These are phyloP conservation scores for Philopedon plagiatum DNA, from an alignment of 2,888 invertebrate genomes.

Conservation along the genomic window DNA sequence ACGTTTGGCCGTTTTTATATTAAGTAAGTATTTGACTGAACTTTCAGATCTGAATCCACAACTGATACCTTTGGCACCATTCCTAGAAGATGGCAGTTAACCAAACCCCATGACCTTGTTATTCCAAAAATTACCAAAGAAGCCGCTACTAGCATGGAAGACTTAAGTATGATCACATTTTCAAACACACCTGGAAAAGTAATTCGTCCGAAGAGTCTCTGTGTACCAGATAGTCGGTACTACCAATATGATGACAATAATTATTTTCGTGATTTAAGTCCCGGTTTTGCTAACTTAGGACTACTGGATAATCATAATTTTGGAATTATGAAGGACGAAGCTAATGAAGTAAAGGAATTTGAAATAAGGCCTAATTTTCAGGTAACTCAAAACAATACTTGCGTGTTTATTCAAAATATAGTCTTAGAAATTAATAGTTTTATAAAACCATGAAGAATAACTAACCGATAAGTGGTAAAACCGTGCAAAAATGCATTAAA, in stretches of 20 bases:
- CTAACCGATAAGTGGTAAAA: too few species aligned
- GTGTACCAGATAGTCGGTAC: conserved; percentile 60
- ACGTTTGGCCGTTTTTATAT: too few species aligned
- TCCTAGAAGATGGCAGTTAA: conserved; percentile 61
- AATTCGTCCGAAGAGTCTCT: conserved; percentile 69
- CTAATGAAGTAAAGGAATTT: background rate
- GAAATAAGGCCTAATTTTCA: background rate
- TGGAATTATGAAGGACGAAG: background rate
- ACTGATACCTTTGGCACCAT: conserved; percentile 56
- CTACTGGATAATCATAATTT: conserved; percentile 7
- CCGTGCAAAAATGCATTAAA: too few species aligned
- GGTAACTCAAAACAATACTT: too few species aligned
- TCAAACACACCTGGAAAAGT: conserved; percentile 70
- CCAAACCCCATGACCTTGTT: conserved; percentile 37
- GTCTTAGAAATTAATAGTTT: too few species aligned
- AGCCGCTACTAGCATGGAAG: conserved; percentile 71
- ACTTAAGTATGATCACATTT: conserved; percentile 65
- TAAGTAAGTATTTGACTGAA: too few species aligned
- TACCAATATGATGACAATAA: conserved; percentile 49
- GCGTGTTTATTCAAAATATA: too few species aligned
- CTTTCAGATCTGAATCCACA: conserved; percentile 26
- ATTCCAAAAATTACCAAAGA: conserved; percentile 67
- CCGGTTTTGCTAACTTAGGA: background rate
- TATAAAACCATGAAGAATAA: too few species aligned
- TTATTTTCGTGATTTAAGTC: conserved; percentile 26